A percentile compares a stretch with the other conserved stretches of the same genome.
phyloP scores from a whole-genome alignment of 2,113 vertebrate species.

The Odocoileus virginianus region DNA sequence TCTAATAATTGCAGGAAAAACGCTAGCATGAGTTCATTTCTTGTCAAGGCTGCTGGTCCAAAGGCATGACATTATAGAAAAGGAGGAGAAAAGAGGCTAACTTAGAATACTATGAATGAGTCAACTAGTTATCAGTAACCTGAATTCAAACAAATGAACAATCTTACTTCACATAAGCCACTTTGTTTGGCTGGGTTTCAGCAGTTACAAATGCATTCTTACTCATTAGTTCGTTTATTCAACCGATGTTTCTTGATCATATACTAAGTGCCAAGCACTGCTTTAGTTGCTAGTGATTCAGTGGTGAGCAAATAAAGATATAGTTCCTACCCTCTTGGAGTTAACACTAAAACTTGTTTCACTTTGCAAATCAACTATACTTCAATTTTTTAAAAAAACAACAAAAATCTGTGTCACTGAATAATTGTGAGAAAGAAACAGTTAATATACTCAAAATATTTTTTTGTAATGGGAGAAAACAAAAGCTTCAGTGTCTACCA shows the following conservation, averaged over 20 bases:
- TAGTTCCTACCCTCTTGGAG: not conserved
- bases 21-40: not conserved
- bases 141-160: not conserved
- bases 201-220: not conserved
- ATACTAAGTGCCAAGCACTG: not conserved
- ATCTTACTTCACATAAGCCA: not conserved
- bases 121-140: not conserved
- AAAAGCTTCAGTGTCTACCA: not conserved
- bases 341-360: not conserved
- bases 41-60: not conserved
- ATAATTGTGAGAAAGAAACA: not conserved
- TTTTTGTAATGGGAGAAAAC: not conserved
- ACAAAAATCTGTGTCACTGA: not conserved
- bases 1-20: not conserved
- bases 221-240: not conserved
- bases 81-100: not conserved
- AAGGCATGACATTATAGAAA: not conserved
- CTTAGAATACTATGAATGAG: not conserved
- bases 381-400: not conserved
- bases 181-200: not conserved
- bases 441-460: not conserved
- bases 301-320: not conserved
- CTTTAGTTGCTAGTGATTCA: not conserved
- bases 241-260: not conserved
- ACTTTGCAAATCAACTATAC: not conserved